Evolutionary conservation across 2,797 vertebrate genomes (phyloP), one percentile per base, ranked within the genome.

Genomic region (Notolabrus celidotus): DNA sequence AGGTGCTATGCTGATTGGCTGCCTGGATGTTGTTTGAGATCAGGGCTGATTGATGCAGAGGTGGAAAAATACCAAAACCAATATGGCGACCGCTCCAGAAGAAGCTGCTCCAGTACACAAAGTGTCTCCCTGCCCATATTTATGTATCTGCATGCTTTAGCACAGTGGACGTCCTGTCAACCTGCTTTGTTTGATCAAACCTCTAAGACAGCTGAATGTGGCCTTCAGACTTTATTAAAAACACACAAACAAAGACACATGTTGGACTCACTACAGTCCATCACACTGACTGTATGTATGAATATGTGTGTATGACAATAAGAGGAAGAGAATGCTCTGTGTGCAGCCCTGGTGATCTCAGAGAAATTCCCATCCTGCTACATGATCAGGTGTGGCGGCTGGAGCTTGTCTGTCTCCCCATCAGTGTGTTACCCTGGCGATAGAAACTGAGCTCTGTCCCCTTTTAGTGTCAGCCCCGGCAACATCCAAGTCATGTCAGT

Each of bases 401-500:
- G 58, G 49, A 77, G 69, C 76, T 75, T 67, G 54, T 80, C 87
- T 83, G 84, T 85, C 89, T 73, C 72, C 84, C 82, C 92, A 74
- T 92, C 92, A 91, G 80, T 70, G 78, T 65, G 84, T 90, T 80
- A 87, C 86, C 55, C 77, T 84, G 82, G 78, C 85, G 52, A 93
- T 87, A 67, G 76, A 84, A 91, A 80, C 78, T 82, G 90, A 92
- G 82, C 67, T 86, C 82, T 86, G 90, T 93, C 90, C 89, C 86
- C 92, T 92, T 88, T 92, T 91, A 88, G 89, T 89, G 92, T 92
- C 92, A 88, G 54, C 20, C 69, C 52, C 38, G 49, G 77, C 85
- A 52, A 91, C 78, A 78, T 85, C 74, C 73, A 47, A 56, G 88
- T 85, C 86, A 67, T 67, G 79, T 73, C 82, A 79, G 68, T 81